Conservation (phyloP, 2,113 vertebrate species). For the Tylochromis polylepis region DNA sequence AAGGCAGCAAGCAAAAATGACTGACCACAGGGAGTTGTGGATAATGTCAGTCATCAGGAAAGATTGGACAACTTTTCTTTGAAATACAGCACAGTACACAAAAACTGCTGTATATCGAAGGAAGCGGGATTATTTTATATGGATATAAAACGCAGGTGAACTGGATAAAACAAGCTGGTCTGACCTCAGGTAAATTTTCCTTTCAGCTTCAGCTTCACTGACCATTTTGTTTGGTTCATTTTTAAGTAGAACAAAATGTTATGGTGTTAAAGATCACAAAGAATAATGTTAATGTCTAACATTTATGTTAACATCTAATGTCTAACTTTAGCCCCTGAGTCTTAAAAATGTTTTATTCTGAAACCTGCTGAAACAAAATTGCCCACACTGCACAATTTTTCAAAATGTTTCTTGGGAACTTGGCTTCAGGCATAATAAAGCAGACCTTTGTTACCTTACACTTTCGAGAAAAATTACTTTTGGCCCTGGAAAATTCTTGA, state of each 20-base stretch:
- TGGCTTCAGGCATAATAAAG: background rate
- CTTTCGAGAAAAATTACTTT: background rate
- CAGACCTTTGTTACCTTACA: background rate
- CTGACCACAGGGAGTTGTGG: conserved; percentile 34
- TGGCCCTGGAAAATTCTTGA: background rate
- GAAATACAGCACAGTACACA: background rate
- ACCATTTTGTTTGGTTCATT: background rate
- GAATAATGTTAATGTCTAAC: background rate
- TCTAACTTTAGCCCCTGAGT: background rate
- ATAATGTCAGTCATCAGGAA: conserved; percentile 41
- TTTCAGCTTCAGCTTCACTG: background rate
- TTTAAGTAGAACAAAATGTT: background rate
- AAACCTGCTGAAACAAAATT: background rate
- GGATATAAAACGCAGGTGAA: background rate
- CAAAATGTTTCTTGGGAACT: background rate
- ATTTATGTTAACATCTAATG: background rate
- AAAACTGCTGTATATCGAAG: background rate
- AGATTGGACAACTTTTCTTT: background rate
- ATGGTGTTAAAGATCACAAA: background rate
- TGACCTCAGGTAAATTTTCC: background rate
- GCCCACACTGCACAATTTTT: background rate
- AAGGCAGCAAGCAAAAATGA: conserved; percentile 38
- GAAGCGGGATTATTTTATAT: background rate
- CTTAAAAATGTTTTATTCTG: background rate
- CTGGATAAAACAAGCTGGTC: background rate